Conservation (phyloP, 2,113 vertebrate genomes). For the Speoplatyrhinus poulsoni region DNA sequence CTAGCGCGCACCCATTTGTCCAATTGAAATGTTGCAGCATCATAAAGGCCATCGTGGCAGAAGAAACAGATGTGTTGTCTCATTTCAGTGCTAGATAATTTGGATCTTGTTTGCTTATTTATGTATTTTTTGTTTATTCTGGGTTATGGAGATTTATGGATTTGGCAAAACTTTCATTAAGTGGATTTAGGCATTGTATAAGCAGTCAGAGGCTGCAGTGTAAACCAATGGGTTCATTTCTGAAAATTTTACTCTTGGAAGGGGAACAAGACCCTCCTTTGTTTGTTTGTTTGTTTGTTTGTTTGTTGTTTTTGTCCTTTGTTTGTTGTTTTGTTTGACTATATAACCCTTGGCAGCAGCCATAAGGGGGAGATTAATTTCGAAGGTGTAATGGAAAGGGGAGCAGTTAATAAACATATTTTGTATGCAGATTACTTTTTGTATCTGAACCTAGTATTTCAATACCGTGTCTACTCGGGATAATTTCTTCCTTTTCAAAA, state of each 20-base stretch:
- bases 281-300: background rate
- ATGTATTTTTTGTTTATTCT: background rate
- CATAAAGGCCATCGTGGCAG: no score
- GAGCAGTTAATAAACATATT: background rate
- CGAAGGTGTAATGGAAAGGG: background rate
- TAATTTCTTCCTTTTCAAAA: background rate
- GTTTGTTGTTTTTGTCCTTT: no score
- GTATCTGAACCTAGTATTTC: background rate
- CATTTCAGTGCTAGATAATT: no score
- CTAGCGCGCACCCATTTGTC: no score
- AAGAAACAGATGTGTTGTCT: no score
- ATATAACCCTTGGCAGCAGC: conserved; percentile 1
- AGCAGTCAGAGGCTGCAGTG: conserved; percentile 12
- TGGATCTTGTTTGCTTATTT: no score
- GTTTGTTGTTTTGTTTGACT: background rate
- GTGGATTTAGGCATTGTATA: conserved; percentile 19
- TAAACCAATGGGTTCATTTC: conserved; percentile 5
- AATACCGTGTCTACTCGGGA: background rate
- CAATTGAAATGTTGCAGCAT: no score
- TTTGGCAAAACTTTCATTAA: conserved; percentile 14
- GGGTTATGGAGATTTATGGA: conserved; percentile 9
- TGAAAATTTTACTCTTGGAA: conserved; percentile 8
- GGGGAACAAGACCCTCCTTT: conserved; percentile 5
- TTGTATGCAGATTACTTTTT: background rate
- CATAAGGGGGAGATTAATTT: conserved; percentile 2